phyloP scores from a whole-genome alignment of 2,113 vertebrate species.

The Erpornis zantholeuca region DNA sequence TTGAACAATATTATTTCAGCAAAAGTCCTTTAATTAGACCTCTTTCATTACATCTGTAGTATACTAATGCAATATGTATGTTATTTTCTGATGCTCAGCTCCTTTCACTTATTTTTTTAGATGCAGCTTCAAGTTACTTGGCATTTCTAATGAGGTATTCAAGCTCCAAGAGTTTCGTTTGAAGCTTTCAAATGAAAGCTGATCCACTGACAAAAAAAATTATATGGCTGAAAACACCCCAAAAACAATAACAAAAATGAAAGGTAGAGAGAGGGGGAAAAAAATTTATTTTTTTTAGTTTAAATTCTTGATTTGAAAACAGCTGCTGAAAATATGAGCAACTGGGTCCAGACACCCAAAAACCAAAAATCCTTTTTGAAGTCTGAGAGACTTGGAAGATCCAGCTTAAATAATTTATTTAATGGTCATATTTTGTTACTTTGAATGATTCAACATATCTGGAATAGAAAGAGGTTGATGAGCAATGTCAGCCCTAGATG shows the following conservation, averaged over 20 bases:
- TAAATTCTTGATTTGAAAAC: neutral
- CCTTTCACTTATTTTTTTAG: neutral
- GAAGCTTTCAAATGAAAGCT: neutral
- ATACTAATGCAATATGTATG: neutral
- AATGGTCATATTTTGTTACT: neutral
- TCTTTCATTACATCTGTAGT: neutral
- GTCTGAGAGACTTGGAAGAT: neutral
- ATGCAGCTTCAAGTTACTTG: neutral
- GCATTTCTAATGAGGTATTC: neutral
- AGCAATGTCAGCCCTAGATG: neutral
- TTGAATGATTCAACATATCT: neutral
- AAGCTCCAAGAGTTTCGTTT: neutral
- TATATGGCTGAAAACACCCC: rapidly evolving
- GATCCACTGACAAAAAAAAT: neutral
- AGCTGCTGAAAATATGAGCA: neutral
- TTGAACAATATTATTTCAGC: neutral
- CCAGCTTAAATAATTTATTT: neutral
- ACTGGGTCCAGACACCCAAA: neutral
- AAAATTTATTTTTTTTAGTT: neutral
- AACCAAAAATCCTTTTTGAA: neutral
- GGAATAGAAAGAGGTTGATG: neutral
- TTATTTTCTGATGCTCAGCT: neutral
- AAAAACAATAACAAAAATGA: neutral
- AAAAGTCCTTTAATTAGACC: neutral
- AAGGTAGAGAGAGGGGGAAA: neutral